Percentiles rank a stretch among this genome's conserved stretches.
phyloP scores from a whole-genome alignment of 2,888 invertebrate genomes.

The Acronicta alni region DNA sequence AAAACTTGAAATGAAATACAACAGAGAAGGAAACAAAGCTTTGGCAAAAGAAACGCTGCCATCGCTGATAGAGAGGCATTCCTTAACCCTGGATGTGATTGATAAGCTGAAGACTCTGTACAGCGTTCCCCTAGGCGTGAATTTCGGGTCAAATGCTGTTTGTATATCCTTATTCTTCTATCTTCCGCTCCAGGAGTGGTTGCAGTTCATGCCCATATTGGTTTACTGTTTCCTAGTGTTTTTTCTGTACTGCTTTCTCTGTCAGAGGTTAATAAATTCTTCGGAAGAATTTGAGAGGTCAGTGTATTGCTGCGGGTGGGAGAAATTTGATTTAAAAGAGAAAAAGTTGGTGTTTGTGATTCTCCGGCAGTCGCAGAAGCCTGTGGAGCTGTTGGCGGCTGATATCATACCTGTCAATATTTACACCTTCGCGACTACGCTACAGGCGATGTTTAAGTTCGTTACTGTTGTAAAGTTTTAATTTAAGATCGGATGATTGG shows the following conservation, averaged over 20 bases:
- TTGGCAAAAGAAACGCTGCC: conserved; percentile 65
- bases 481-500: background rate
- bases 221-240: conserved; percentile 76
- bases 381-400: conserved; percentile 75
- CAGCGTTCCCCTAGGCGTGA: conserved; percentile 76
- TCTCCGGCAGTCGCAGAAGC: conserved; percentile 75
- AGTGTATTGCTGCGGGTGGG: conserved; percentile 82
- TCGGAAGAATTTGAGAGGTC: conserved; percentile 75
- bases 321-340: conserved; percentile 73
- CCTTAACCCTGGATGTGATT: conserved; percentile 64
- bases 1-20: conserved; percentile 58
- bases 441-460: conserved; percentile 80
- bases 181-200: conserved; percentile 70
- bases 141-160: conserved; percentile 76
- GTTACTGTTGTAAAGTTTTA: conserved; percentile 78
- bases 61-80: conserved; percentile 68
- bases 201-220: conserved; percentile 72
- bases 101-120: conserved; percentile 71
- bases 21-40: conserved; percentile 49
- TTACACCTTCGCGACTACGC: conserved; percentile 77
- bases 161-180: conserved; percentile 77
- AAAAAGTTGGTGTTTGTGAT: conserved; percentile 72
- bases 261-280: conserved; percentile 76
- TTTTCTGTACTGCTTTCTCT: conserved; percentile 79
- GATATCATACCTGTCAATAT: conserved; percentile 82